Base-by-base conservation (phyloP, 2,888 invertebrate species). In the Lissocephala sabroskyi region DNA sequence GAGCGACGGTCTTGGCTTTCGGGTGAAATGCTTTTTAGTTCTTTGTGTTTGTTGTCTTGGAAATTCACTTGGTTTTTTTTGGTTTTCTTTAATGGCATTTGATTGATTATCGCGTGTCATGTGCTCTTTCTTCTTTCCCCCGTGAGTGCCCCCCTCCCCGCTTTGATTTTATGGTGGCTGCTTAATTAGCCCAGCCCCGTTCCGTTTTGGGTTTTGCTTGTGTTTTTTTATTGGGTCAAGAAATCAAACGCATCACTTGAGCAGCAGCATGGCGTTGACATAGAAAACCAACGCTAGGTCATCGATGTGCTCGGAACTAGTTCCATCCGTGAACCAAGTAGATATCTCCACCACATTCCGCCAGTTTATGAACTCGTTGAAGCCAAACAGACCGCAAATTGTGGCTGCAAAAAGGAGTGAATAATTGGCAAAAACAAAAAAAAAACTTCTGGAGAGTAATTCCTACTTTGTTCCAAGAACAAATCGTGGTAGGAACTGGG, bases 381-480 rank as follows among this genome's bases (percentile, higher is more conserved):
- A 81, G 37, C 80, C 80, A 56, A 66, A 70, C 2, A 81, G 68
- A 35, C 81, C 79, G 50, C 80, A 81, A 43, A 81, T 62, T 40
- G 77, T 67, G 40, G 65, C 80, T 81, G 59, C 14, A 61, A 58
- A 26, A 32, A 32, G 32, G 13, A 32, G 5, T 4, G n/a, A 14
- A 16, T 10, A 13, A 3, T 35, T 13, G 17, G 10, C 35, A 14
- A 1, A 16, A 35, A 5, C 1, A 4, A 3, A 35, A 35, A 7
- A 35, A 35, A 9, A 35, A 4, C 1, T 16, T 13, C 3, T 35
- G 9, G n/a, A 35, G 2, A 35, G 2, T 16, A 16, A 5, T 3
- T 51, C 71, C 65, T 47, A 82, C 82, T 76, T 60, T 82, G 82
- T 49, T 82, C 83, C 49, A 82, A 61, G 63, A 78, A 82, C 26